Evolutionary conservation across 92 coral and sea anemone species (phyloP).

Genomic region (Palythoa heliodiscus): DNA sequence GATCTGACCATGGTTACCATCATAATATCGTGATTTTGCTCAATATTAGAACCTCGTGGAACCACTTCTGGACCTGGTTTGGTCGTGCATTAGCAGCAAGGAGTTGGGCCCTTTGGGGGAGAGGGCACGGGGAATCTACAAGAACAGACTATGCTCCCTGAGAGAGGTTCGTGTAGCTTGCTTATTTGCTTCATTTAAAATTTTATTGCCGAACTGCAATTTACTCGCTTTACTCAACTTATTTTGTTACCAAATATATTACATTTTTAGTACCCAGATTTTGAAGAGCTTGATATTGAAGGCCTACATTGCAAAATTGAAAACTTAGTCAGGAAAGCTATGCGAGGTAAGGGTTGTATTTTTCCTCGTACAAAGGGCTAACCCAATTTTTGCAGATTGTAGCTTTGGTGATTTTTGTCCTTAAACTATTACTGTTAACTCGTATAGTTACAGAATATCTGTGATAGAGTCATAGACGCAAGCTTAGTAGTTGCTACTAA

Average conservation of each 20-base stretch:
- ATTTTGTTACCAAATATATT: background rate
- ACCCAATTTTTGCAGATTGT: background rate
- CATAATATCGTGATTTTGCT: background rate
- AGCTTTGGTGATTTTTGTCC: background rate
- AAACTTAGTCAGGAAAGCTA: constrained; percentile 64
- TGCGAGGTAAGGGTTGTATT: constrained; percentile 61
- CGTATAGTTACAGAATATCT: too few species aligned
- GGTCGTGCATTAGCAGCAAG: constrained; percentile 76
- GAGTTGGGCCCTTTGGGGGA: constrained; percentile 85
- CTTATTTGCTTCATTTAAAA: background rate
- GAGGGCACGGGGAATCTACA: constrained; percentile 83
- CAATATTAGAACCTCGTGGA: constrained; percentile 72
- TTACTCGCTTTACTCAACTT: background rate
- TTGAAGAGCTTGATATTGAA: constrained; percentile 56
- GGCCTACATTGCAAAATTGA: constrained; percentile 71
- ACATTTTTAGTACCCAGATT: constrained; percentile 67
- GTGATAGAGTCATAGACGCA: too few species aligned
- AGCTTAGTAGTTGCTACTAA: too few species aligned
- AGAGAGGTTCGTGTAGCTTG: constrained; percentile 71
- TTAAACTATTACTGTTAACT: too few species aligned
- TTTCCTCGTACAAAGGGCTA: background rate
- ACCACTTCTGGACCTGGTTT: constrained; percentile 75
- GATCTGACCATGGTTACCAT: background rate
- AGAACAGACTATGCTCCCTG: constrained; percentile 77
- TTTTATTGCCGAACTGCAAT: background rate